A percentile compares a stretch with the other conserved stretches of the same genome.
phyloP scores from a whole-genome alignment of 2,113 vertebrate genomes.

The Argyrosomus japonicus region DNA sequence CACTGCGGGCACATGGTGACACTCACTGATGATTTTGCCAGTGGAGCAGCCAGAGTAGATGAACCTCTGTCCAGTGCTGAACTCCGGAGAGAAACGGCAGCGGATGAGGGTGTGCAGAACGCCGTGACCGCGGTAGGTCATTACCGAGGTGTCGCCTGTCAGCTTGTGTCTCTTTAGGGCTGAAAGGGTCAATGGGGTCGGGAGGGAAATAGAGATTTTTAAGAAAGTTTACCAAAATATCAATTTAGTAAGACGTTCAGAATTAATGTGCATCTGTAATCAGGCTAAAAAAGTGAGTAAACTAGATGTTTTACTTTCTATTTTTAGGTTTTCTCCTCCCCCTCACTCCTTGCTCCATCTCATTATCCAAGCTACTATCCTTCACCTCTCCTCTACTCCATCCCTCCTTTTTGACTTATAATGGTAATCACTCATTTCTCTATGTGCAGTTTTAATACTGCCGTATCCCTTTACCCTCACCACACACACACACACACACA shows the following conservation, averaged over 20 bases:
- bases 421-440: constrained; percentile 33
- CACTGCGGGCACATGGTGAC: background rate
- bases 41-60: constrained; percentile 95
- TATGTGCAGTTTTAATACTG: background rate
- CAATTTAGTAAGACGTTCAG: background rate
- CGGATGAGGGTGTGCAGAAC: constrained; percentile 93
- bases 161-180: constrained; percentile 91
- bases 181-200: constrained; percentile 50
- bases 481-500: background rate
- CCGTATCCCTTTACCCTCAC: constrained; percentile 23
- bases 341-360: background rate
- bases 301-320: background rate
- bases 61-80: constrained; percentile 91
- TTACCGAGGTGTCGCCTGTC: constrained; percentile 91
- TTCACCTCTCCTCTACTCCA: constrained; percentile 23
- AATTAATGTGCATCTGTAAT: background rate
- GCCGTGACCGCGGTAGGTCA: constrained; percentile 94
- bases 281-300: background rate
- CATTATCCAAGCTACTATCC: constrained; percentile 7
- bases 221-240: background rate
- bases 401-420: constrained; percentile 14
- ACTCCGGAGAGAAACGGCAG: constrained; percentile 91
- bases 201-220: background rate
- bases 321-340: background rate
- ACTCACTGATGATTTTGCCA: constrained; percentile 91